Conservation (phyloP, 2,797 vertebrate genomes). For the Danio jaintianensis region DNA sequence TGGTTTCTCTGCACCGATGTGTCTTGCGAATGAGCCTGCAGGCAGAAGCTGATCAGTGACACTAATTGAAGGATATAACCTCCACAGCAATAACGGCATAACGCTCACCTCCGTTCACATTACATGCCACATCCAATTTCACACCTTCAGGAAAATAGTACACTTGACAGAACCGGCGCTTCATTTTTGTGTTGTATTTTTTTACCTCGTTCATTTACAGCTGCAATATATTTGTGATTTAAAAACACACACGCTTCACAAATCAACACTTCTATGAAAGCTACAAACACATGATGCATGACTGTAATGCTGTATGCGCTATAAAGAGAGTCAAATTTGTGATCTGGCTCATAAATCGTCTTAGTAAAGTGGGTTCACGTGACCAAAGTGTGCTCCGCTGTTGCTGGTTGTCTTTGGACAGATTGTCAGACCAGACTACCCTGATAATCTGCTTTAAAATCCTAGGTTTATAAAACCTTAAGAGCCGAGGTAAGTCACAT, state of each 20-base stretch:
- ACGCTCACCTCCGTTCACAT: slow-evolving; percentile 8
- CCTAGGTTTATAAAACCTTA: slow-evolving; percentile 59
- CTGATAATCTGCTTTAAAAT: slow-evolving; percentile 73
- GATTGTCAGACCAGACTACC: slow-evolving; percentile 68
- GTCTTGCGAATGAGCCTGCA: slow-evolving; percentile 22
- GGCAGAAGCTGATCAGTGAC: slow-evolving; percentile 27
- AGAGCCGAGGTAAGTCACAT: slow-evolving; percentile 65
- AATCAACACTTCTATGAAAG: not conserved
- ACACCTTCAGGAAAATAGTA: slow-evolving; percentile 7
- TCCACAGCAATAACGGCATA: slow-evolving; percentile 42
- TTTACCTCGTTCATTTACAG: slow-evolving; percentile 8
- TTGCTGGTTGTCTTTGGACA: slow-evolving; percentile 66
- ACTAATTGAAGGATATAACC: slow-evolving; percentile 45
- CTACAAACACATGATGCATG: not conserved
- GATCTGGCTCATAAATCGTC: slow-evolving; percentile 58
- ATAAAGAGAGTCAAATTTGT: slow-evolving; percentile 33
- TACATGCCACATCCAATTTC: slow-evolving; percentile 37
- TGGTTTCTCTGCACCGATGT: slow-evolving; percentile 24
- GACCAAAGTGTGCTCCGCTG: slow-evolving; percentile 53
- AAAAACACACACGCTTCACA: not conserved
- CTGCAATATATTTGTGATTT: slow-evolving; percentile 11
- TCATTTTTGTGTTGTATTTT: slow-evolving; percentile 12
- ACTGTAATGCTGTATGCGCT: not conserved
- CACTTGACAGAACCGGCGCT: slow-evolving; percentile 10
- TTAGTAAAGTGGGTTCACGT: slow-evolving; percentile 57